Evolutionary conservation across 92 coral and sea anemone species (phyloP).

Genomic region (Porites rus): DNA sequence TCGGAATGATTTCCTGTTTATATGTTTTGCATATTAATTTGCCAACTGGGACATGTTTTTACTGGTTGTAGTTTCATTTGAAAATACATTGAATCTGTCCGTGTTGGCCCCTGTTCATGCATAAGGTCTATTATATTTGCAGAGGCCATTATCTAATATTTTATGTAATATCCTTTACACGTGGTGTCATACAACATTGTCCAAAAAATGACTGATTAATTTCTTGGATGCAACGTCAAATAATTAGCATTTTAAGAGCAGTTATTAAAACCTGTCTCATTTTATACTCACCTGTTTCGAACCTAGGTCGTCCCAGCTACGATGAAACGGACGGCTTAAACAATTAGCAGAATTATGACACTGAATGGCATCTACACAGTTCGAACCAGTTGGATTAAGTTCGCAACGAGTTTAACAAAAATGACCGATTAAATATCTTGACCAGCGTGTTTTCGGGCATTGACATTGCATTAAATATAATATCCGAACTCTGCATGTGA

Average conservation of each 20-base stretch:
- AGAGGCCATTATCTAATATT: no score
- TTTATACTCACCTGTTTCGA: slow-evolving; percentile 13
- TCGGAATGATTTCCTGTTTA: slow-evolving; percentile 8
- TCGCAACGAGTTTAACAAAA: not conserved
- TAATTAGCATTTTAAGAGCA: not conserved
- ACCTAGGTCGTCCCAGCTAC: slow-evolving; percentile 14
- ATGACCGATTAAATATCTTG: not conserved
- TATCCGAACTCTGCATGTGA: no score
- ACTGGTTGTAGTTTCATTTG: not conserved
- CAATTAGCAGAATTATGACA: no score
- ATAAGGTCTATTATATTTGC: no score
- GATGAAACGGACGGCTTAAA: slow-evolving; percentile 19
- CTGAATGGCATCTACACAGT: not conserved
- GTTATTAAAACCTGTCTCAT: not conserved
- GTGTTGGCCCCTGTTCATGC: no score
- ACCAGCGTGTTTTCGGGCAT: not conserved
- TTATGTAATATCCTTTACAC: not conserved
- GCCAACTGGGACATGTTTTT: slow-evolving; percentile 7
- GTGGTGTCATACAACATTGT: not conserved
- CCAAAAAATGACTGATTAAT: not conserved
- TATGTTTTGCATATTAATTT: slow-evolving; percentile 1
- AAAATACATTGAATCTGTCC: not conserved
- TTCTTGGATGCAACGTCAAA: not conserved
- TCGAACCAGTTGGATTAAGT: slow-evolving; percentile 22
- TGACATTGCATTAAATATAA: no score